These are phyloP conservation scores for Autographa gamma DNA, from an alignment of 2,888 invertebrate genomes.

Conservation along the genomic window DNA sequence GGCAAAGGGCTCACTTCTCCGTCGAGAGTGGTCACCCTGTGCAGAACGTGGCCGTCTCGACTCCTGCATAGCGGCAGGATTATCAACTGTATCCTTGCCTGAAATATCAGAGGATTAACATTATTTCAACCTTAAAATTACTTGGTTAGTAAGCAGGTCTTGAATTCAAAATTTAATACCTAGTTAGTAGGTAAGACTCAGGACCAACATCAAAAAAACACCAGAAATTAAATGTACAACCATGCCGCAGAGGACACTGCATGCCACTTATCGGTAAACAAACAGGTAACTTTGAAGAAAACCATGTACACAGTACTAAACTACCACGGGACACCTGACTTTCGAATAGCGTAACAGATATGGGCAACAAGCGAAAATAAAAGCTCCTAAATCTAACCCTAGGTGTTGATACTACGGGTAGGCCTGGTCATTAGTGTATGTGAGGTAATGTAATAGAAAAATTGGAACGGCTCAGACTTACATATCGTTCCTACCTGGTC, in stretches of 20 bases:
- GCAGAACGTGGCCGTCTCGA: constrained; percentile 79
- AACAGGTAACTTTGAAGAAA: constrained; percentile 26
- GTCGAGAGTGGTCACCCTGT: constrained; percentile 84
- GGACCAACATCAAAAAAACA: constrained; percentile 69
- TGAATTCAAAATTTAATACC: constrained; percentile 25
- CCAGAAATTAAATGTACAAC: constrained; percentile 49
- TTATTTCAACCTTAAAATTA: constrained; percentile 8
- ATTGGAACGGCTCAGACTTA: constrained; percentile 88
- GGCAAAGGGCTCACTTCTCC: constrained; percentile 82
- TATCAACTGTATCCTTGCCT: constrained; percentile 90
- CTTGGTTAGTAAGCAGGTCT: not conserved
- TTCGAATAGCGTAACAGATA: constrained; percentile 39
- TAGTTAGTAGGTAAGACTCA: constrained; percentile 69
- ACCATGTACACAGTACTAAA: constrained; percentile 36
- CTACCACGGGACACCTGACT: constrained; percentile 34
- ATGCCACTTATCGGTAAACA: constrained; percentile 55
- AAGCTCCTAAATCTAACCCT: constrained; percentile 41
- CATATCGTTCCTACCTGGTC: constrained; percentile 89
- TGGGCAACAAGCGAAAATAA: constrained; percentile 38
- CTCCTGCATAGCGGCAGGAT: constrained; percentile 80
- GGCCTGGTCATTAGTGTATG: constrained; percentile 51
- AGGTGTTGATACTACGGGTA: constrained; percentile 42
- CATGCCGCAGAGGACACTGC: constrained; percentile 64
- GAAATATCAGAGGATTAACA: constrained; percentile 58
- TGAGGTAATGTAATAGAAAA: constrained; percentile 74